Evolutionary conservation across 2,113 vertebrate genomes (phyloP), one percentile per base, ranked within the genome.

Genomic region (Hepsetus odoe): DNA sequence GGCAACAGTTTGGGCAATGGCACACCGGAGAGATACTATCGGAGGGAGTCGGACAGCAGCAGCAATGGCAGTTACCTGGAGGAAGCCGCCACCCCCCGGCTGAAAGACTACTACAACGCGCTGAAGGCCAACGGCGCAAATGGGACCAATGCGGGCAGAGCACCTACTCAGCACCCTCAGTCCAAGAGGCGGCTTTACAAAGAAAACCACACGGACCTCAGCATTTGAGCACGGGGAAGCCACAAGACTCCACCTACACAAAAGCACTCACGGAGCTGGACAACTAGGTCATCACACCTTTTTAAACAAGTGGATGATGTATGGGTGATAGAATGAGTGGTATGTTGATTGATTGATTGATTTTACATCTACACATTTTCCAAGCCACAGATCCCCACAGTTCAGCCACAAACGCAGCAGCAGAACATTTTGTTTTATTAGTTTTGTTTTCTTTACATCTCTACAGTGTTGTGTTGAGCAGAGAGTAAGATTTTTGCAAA

Each of bases 201-300:
- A 91, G 97, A 98, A 81, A 97, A 95, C 90, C 96, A 95, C 91
- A 96, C 96, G 68, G 97, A 98, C 93, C 98, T 99, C 88, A 99
- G 97, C 85, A 98, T 98, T 93, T 98, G 93, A 95, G 80, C 80
- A 85, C 59, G 20, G 56, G 22, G 32, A 61, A 70, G 26, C 55
- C 67, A 28, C 30, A 26, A 72, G 61, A 65, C 61, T 38, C 61
- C 61, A 38, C 61, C 13, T 18, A 65, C 61, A 10, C 67, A 72
- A 10, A 30, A 71, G 61, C 62, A n/a, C 76, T 61, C 55, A 38
- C 44, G 4, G 30, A 62, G 76, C 76, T 79, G 58, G 44, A 72
- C 35, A 49, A 18, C 76, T 64, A 72, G 24, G 44, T 61, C 22
- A 61, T 58, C n/a, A 26, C 38, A 70, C 67, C 44, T 32, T 77